Base-by-base conservation (phyloP, 2,113 vertebrate genomes). In the Nyctibius bracteatus region DNA sequence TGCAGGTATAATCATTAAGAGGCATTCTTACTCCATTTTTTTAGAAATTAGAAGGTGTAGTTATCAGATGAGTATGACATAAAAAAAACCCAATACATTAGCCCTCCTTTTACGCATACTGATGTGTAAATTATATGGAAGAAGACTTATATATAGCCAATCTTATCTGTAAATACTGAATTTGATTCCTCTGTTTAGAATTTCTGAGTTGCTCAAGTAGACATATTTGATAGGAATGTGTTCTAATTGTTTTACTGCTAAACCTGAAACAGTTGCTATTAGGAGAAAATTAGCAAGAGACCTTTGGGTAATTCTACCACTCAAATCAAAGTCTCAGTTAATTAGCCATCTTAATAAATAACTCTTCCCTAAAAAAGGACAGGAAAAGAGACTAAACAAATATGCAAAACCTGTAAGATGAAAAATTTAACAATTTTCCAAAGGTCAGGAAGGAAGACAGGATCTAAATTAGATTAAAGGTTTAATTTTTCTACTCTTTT, bases 241-340 rank as follows among this genome's bases (percentile, higher is more conserved):
- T 78, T 93, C 28, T 93, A 96, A 97, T 87, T 96, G 85, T 96
- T 96, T 97, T 88, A 94, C 91, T 95, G 49, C 57, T 86, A 95
- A 96, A 86, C 87, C 79, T 94, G 85, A 97, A 97, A 94, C 49
- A 71, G 86, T 81, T 96, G 62, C 87, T 91, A 86, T 97, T 96
- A 88, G 66, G 73, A 79, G 91, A 92, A 96, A 96, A 95, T 97
- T 91, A 96, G 72, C 86, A 78, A 96, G 81, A 58, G 51, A 87
- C 88, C 89, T 97, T 97, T 88, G 82, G 91, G 95, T 97, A 95
- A 96, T 96, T 96, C 63, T 88, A 75, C 91, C 94, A 87, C 81
- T 97, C 95, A 97, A 95, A 96, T 96, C 81, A 92, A 95, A 94
- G 54, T 81, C 61, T 97, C 79, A 92, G 58, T 88, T 86, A 93